Conservation (phyloP, 2,113 vertebrate species). For the Dipodomys merriami region DNA sequence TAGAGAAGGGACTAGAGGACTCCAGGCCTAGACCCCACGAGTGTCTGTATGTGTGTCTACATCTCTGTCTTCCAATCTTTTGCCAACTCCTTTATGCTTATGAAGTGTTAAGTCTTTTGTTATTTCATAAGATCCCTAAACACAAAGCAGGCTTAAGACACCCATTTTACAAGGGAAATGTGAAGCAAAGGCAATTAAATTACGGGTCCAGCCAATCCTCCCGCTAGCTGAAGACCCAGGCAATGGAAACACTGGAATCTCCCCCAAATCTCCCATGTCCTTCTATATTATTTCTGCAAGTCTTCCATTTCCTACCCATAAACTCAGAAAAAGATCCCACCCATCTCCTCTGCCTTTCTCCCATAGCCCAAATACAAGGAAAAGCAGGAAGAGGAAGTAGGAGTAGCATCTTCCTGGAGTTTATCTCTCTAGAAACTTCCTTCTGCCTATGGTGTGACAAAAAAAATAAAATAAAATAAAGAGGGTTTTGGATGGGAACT, state of each 20-base stretch:
- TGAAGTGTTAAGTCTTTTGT: background rate
- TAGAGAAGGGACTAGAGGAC: background rate
- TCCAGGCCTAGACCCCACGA: background rate
- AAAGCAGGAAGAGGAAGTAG: background rate
- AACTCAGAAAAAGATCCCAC: background rate
- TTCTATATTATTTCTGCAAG: background rate
- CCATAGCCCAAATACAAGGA: background rate
- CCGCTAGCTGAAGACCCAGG: background rate
- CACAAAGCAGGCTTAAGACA: background rate
- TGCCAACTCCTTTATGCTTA: background rate
- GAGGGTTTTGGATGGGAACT: background rate
- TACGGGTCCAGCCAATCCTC: background rate
- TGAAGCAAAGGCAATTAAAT: background rate
- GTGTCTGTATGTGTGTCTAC: background rate
- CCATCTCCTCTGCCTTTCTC: background rate
- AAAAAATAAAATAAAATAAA: background rate
- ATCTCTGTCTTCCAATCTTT: background rate
- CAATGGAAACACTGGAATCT: background rate
- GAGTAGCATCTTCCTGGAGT: background rate
- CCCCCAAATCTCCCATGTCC: background rate
- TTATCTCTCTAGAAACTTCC: slow-evolving; percentile 48
- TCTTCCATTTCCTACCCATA: background rate
- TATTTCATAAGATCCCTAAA: background rate
- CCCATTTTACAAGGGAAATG: background rate
- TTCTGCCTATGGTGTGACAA: background rate